Base-by-base conservation (phyloP, 2,113 vertebrate genomes). In the Psammodynastes pulverulentus region DNA sequence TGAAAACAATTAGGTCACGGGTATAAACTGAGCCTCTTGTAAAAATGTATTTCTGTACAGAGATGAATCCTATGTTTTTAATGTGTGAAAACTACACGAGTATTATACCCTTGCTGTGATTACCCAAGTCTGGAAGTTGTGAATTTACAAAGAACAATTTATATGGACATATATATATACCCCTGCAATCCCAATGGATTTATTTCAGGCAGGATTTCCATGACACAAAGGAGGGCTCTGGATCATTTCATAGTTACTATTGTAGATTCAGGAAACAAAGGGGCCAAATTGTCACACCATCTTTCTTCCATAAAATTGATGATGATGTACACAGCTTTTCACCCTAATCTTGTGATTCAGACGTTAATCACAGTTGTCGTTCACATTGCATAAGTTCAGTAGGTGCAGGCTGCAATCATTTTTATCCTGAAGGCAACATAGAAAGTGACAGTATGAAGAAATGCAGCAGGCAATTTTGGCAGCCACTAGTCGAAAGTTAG, bases 401-500 rank as follows among this genome's bases (percentile, higher is more conserved):
- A 39, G 21, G 39, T 43, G 51, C 56, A 53, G 72, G 87, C 51
- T 54, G 48, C 87, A 48, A 79, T 85, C 87, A 26, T 89, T 92
- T 67, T 92, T 92, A 46, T 85, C 67, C 87, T 85, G 72, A 56
- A 89, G 87, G 91, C 91, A 92, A 89, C 67, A 89, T 87, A 58
- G 67, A n/a, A 39, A 89, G 94, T 84, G 92, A 93, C 92, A 95
- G 95, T n/a, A 0, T 56, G 89, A 95, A 97, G 95, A 95, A 96
- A 96, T 95, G 95, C 15, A 91, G 84, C 87, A 43, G 93, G 62
- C 94, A 84, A 0, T 4, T 92, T 96, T 95, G 93, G 96, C 96
- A 95, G 86, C 87, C 89, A 89, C 86, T 90, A 96, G 94, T 48
- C 92, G 92, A 94, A 95, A 96, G 91, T 95, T 94, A 95, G 23